Conservation (phyloP, 1,140 invertebrate species). For the Trachymyrmex cornetzi region DNA sequence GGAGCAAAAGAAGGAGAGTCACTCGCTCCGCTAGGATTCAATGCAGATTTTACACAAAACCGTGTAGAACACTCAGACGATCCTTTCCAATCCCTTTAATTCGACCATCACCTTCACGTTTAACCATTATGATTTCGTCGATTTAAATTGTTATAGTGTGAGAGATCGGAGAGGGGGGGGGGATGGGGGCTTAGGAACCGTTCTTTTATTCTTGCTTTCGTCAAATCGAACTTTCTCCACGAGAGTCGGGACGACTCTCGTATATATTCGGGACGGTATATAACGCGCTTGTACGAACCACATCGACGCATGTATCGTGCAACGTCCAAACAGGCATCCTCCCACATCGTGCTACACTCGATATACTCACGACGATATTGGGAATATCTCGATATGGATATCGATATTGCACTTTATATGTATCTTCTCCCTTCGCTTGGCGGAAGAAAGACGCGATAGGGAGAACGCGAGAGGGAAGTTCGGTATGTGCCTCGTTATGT, state of each 20-base stretch:
- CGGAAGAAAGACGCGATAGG: constrained; percentile 7
- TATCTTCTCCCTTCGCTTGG: constrained; percentile 19
- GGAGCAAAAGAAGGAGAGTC: constrained; percentile 51
- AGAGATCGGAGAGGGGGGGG: too few species aligned
- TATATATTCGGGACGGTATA: constrained; percentile 3
- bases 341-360: constrained; percentile 46
- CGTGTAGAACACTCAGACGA: constrained; percentile 68
- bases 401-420: constrained; percentile 65
- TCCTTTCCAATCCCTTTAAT: constrained; percentile 36
- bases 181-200: background rate
- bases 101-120: constrained; percentile 30
- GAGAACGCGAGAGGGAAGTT: background rate
- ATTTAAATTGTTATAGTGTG: background rate
- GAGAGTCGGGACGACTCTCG: constrained; percentile 27
- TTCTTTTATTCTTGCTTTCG: constrained; percentile 60
- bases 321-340: constrained; percentile 44
- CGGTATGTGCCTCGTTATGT: constrained; percentile 47
- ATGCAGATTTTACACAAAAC: constrained; percentile 69
- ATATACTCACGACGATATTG: constrained; percentile 60
- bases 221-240: constrained; percentile 49
- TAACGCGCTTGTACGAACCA: constrained; percentile 41
- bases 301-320: constrained; percentile 58
- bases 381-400: constrained; percentile 70
- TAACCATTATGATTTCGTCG: constrained; percentile 20
- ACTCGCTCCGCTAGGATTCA: constrained; percentile 61